Base-by-base conservation (phyloP, 37 sponge, comb jelly and placozoan species). In the Diacarnus erythraeanus region DNA sequence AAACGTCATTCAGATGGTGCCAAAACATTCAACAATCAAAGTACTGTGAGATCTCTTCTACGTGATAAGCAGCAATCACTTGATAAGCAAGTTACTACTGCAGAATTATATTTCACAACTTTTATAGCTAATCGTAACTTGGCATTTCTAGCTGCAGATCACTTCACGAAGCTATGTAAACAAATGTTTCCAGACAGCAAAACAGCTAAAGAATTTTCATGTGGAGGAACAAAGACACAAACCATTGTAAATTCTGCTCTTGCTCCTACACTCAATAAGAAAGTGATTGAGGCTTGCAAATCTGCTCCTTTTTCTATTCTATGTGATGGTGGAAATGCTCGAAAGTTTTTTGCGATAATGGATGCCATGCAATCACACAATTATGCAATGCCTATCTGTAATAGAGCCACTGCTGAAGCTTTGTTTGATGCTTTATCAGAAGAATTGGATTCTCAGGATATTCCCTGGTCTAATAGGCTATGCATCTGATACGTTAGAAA, bases 111-210 rank as follows among this genome's bases (percentile, higher is more conserved):
- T 20, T 56, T 56, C 57, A 56, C 57, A 25, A 64, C 29, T 12
- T 64, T 64, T 64, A 30, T 64, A 27, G 65, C 27, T 10, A 30
- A 64, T 10, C 65, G 26, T 23, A 64, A 64, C 27, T n/a, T 64
- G n/a, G 29, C 65, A n/a, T 64, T 64, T 21, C 26, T 23, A 27
- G 65, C 26, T n/a, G 65, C 65, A 64, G 65, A 64, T 30, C 65
- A 64, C 25, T 64, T 64, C 65, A 64, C 29, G 20, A 8, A 21
- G 20, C 25, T 64, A 23, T n/a, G n/a, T 21, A 25, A 12, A 21
- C 29, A 27, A n/a, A 64, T 64, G 65, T 64, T 64, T 64, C 65
- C 65, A 12, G 65, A 64, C 26, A 64, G 65, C 65, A 10, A 21
- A 23, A 23, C 26, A n/a, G 65, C 65, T 30, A 64, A 12, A 9